Conservation (phyloP, 2,797 vertebrate species). For the Microctenopoma lineatum region DNA sequence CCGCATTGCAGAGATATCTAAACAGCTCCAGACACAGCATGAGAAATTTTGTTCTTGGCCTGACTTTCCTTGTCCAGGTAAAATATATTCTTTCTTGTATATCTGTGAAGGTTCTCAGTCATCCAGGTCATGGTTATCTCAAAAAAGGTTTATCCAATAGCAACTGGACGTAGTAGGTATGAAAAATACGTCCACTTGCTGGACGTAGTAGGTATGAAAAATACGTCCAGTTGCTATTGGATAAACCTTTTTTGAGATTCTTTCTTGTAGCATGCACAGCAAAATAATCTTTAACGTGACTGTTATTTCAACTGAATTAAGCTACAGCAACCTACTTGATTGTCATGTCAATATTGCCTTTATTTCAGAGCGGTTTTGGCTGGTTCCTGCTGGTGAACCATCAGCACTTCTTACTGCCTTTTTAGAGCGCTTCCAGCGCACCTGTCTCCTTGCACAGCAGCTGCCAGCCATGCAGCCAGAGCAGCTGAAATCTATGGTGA, state of each 20-base stretch:
- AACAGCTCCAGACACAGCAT: slow-evolving; percentile 89
- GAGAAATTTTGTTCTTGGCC: slow-evolving; percentile 98
- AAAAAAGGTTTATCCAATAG: too few species aligned
- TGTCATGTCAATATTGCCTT: slow-evolving; percentile 16
- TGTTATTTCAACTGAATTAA: background rate
- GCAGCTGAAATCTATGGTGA: slow-evolving; percentile 91
- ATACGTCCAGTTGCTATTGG: too few species aligned
- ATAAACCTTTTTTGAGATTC: too few species aligned
- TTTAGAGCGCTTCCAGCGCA: slow-evolving; percentile 89
- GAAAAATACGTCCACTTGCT: too few species aligned
- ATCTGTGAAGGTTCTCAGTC: too few species aligned
- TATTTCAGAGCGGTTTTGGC: slow-evolving; percentile 89
- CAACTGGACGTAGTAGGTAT: too few species aligned
- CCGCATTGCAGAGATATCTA: slow-evolving; percentile 87
- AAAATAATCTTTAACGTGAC: background rate
- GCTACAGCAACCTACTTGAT: background rate
- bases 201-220: too few species aligned
- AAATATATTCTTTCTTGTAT: slow-evolving; percentile 7
- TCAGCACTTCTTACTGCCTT: slow-evolving; percentile 86
- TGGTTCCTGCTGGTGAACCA: slow-evolving; percentile 89
- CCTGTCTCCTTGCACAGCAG: slow-evolving; percentile 90
- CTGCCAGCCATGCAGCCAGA: slow-evolving; percentile 92
- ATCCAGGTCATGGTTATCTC: too few species aligned
- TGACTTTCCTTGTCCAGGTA: slow-evolving; percentile 95
- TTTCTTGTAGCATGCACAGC: background rate